phyloP scores from a whole-genome alignment of 2,113 vertebrate species.

The Zapus hudsonius region DNA sequence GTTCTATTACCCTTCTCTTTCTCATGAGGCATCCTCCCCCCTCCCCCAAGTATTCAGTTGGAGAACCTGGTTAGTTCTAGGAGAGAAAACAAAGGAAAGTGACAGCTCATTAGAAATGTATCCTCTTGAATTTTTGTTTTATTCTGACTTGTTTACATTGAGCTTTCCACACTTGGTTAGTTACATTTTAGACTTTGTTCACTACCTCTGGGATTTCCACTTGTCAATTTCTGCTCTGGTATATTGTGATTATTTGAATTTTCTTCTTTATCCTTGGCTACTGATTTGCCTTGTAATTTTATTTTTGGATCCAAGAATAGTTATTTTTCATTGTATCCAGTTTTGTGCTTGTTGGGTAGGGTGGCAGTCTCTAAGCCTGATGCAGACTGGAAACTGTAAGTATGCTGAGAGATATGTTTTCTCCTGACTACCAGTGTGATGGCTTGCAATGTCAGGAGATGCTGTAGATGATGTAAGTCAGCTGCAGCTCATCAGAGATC shows the following conservation, averaged over 20 bases:
- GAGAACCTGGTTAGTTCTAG: background rate
- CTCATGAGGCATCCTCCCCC: background rate
- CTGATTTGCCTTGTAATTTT: background rate
- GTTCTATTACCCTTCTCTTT: background rate
- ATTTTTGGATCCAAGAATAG: background rate
- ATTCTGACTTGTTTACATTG: background rate
- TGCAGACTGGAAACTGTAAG: background rate
- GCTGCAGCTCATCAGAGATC: background rate
- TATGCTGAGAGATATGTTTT: background rate
- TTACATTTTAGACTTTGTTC: background rate
- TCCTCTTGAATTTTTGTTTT: background rate
- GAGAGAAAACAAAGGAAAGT: too few relatives aligned
- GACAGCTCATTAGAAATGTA: background rate
- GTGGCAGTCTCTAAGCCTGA: background rate
- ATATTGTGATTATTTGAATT: background rate
- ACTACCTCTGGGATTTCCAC: background rate
- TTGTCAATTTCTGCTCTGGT: background rate
- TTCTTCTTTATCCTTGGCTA: too few relatives aligned
- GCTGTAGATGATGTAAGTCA: background rate
- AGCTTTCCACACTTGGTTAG: background rate
- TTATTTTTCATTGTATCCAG: background rate
- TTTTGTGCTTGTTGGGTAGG: background rate
- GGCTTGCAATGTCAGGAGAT: background rate
- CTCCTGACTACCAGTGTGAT: background rate
- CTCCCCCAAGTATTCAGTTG: background rate